Evolutionary conservation across 2,888 invertebrate genomes (phyloP), one percentile per base, ranked within the genome.

Genomic region (Scaptomyza parva): DNA sequence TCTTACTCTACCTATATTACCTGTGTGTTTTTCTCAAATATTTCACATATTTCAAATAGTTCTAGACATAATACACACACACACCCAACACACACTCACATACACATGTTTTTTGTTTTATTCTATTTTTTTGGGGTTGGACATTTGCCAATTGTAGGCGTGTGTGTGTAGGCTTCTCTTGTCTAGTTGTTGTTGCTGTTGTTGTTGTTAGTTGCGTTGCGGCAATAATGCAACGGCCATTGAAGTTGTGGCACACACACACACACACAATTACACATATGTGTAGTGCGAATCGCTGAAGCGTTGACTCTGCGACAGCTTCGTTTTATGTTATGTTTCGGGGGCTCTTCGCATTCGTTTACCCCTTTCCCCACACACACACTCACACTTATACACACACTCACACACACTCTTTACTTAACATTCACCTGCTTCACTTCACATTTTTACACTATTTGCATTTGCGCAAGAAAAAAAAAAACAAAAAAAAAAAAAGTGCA

Each of bases 21-120:
- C 9, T 26, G 30, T 18, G 18, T 50, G 47, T n/a, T n/a, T n/a
- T n/a, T 64, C 61, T 71, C 58, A 70, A 77, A 81, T 84, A 82
- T 84, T 84, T 82, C 70, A 70, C 69, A 77, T 79, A 76, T 76
- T 80, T 82, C 70, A 77, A 70, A 77, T 77, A 76, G 74, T 80
- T 65, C 72, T 64, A 76, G 55, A 64, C 58, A 61, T 28, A 28
- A 28, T 28, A 8, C 50, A 47, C 28, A 26, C 50, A 47, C 50
- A 53, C 39, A 40, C 51, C n/a, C n/a, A n/a, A 45, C 41, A 35
- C 47, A 55, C 6, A 44, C 28, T 2, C 9, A 28, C 9, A 28
- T 9, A 8, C 8, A 1, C 9, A 2, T 28, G 28, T 3, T 4
- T 20, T 5, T 9, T 3, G 4, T 11, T 40, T 11, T 11, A 33